Evolutionary conservation across 2,888 invertebrate genomes (phyloP).

Genomic region (Heliconius erato): DNA sequence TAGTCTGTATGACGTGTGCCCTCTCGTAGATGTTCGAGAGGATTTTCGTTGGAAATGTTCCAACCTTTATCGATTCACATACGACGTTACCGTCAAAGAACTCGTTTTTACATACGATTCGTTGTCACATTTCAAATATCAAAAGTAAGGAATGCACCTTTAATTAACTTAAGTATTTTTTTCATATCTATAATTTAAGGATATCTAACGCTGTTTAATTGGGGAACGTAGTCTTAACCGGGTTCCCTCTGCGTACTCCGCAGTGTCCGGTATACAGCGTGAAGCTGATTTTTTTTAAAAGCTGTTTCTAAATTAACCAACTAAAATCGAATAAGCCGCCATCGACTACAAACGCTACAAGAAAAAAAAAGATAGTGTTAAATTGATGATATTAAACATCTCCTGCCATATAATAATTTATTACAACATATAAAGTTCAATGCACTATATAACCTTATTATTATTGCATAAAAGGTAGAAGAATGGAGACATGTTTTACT

Average conservation of each 20-base stretch:
- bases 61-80: conserved; percentile 33
- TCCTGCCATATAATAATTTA: neutral
- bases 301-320: too few relatives aligned
- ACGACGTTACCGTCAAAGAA: neutral
- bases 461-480: conserved; percentile 21
- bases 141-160: neutral
- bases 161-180: too few relatives aligned
- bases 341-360: neutral
- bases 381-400: neutral
- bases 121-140: neutral
- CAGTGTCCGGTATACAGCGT: too few relatives aligned
- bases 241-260: too few relatives aligned
- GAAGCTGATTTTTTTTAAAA: too few relatives aligned
- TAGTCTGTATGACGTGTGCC: conserved; percentile 27
- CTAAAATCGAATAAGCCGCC: too few relatives aligned
- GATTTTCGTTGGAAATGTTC: conserved; percentile 40
- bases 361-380: neutral
- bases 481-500: neutral
- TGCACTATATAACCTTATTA: conserved; percentile 1
- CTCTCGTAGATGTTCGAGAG: conserved; percentile 27
- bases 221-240: too few relatives aligned
- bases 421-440: conserved; percentile 11
- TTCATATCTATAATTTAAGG: too few relatives aligned
- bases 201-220: too few relatives aligned
- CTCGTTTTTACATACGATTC: neutral